Conservation (phyloP, 1,140 invertebrate species). For the Bemisia tabaci region DNA sequence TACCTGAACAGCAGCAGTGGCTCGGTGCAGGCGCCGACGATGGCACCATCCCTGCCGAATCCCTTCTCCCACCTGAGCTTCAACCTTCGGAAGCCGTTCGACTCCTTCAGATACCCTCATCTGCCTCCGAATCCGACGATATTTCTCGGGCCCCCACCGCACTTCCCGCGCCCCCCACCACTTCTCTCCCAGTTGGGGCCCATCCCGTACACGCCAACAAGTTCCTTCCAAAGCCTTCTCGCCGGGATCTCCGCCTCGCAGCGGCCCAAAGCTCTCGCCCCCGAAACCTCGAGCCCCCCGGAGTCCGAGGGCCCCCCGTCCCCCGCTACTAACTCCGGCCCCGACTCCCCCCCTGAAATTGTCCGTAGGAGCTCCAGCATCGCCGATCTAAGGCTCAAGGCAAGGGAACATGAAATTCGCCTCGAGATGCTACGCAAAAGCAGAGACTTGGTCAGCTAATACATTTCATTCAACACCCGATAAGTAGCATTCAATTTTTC, state of each 20-base stretch:
- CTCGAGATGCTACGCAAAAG: neutral
- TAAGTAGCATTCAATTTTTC: too few species aligned
- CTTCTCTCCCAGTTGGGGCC: slow-evolving; percentile 39
- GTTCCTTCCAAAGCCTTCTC: slow-evolving; percentile 71
- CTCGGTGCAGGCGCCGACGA: slow-evolving; percentile 32
- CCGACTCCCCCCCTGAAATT: slow-evolving; percentile 38
- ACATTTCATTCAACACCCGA: neutral
- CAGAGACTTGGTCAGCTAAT: neutral
- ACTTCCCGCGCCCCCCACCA: slow-evolving; percentile 42
- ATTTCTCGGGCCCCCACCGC: slow-evolving; percentile 39
- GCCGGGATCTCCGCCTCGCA: slow-evolving; percentile 63
- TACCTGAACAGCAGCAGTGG: slow-evolving; percentile 45
- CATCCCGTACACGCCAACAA: slow-evolving; percentile 37
- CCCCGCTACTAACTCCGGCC: slow-evolving; percentile 29
- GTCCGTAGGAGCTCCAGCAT: slow-evolving; percentile 81
- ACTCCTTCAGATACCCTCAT: slow-evolving; percentile 46
- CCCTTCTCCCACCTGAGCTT: slow-evolving; percentile 60
- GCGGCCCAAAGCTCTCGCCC: slow-evolving; percentile 31
- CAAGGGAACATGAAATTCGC: slow-evolving; percentile 72
- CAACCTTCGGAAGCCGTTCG: slow-evolving; percentile 63
- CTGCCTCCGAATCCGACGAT: slow-evolving; percentile 32
- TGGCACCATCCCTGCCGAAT: slow-evolving; percentile 57
- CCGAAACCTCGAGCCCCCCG: slow-evolving; percentile 29
- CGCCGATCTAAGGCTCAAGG: slow-evolving; percentile 74
- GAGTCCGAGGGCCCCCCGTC: slow-evolving; percentile 36